These are phyloP conservation scores for Chiroxiphia lanceolata DNA, from an alignment of 2,797 vertebrate genomes.

Conservation along the genomic window DNA sequence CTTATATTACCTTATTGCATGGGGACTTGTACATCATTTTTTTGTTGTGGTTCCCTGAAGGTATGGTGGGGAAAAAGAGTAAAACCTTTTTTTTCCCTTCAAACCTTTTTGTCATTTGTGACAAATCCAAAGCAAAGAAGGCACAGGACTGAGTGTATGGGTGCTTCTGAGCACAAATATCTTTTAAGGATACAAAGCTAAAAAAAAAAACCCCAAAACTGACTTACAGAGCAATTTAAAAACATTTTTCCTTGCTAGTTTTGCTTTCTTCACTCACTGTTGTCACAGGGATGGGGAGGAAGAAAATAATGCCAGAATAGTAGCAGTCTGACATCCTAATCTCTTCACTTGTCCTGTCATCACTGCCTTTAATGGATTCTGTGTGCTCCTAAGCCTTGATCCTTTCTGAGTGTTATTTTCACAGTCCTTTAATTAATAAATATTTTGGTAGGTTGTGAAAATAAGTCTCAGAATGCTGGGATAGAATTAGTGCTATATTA, in stretches of 20 bases:
- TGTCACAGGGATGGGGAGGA: background rate
- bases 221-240: background rate
- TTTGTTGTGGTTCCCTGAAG: background rate
- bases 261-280: background rate
- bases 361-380: background rate
- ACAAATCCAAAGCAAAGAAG: background rate
- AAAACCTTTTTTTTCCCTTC: background rate
- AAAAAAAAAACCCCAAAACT: background rate
- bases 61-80: background rate
- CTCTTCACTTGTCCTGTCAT: background rate
- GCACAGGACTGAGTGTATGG: background rate
- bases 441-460: background rate
- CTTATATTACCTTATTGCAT: accelerated
- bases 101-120: background rate
- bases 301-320: background rate
- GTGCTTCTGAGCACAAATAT: background rate
- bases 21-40: background rate
- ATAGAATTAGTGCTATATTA: background rate
- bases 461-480: background rate
- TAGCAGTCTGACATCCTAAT: background rate
- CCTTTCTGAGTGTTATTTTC: background rate
- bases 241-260: background rate
- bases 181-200: background rate
- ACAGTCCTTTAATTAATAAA: background rate
- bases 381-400: background rate